Percentiles rank a stretch among this genome's conserved stretches.
phyloP scores from a whole-genome alignment of 1,140 invertebrate species.

The Ganaspis sp. region DNA sequence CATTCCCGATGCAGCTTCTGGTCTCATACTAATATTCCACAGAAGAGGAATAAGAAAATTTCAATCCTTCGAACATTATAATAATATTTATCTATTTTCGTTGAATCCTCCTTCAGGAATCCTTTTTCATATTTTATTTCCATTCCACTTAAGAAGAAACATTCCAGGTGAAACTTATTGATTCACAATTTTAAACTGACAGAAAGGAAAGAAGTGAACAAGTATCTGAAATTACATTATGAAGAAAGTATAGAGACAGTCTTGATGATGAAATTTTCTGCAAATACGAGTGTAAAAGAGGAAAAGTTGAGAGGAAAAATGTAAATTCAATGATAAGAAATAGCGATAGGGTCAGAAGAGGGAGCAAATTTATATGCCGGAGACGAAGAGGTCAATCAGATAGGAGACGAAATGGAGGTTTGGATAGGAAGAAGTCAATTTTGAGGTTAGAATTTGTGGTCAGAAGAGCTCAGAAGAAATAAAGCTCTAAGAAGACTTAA shows the following conservation, averaged over 20 bases:
- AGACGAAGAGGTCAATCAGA: constrained; percentile 9
- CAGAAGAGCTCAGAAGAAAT: not conserved
- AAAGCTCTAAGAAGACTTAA: not conserved
- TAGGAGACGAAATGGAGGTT: not conserved
- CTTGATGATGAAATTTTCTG: not conserved
- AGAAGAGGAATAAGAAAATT: not conserved
- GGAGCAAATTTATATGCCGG: not conserved
- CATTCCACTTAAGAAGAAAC: too few species aligned
- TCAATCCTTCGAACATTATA: not conserved
- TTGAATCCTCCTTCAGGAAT: not conserved
- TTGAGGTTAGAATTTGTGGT: constrained; percentile 1
- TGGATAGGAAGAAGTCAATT: not conserved
- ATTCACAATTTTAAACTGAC: not conserved
- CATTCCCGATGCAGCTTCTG: not conserved
- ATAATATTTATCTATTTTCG: not conserved
- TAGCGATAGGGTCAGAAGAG: not conserved
- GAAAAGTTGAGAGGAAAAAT: not conserved
- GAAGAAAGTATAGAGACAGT: not conserved
- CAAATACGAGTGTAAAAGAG: not conserved
- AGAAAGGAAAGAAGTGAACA: not conserved
- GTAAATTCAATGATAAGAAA: not conserved
- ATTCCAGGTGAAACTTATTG: not conserved
- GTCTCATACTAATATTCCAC: not conserved
- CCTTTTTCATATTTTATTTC: too few species aligned
- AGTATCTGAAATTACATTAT: not conserved